Conservation (phyloP, 2,797 vertebrate species). For the Erethizon dorsatum region DNA sequence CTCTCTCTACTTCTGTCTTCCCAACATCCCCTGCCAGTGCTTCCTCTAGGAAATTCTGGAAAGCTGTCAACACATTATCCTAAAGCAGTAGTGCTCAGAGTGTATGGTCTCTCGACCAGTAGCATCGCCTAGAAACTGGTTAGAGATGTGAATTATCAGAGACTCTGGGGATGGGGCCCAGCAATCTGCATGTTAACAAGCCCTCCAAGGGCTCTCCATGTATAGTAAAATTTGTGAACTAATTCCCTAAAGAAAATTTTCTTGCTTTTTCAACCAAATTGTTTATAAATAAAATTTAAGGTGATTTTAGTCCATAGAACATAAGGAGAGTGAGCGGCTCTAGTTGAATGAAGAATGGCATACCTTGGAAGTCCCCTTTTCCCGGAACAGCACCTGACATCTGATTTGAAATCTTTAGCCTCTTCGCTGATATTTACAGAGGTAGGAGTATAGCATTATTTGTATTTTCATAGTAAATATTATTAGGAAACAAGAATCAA, state of each 20-base stretch:
- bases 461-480: constrained; percentile 41
- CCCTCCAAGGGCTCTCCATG: neutral
- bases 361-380: constrained; percentile 24
- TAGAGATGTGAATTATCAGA: constrained; percentile 39
- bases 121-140: constrained; percentile 42
- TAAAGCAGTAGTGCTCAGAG: constrained; percentile 40
- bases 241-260: constrained; percentile 49
- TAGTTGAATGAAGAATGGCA: constrained; percentile 1
- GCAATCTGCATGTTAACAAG: constrained; percentile 13
- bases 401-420: constrained; percentile 50
- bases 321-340: constrained; percentile 6
- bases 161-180: neutral
- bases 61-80: neutral
- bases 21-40: neutral
- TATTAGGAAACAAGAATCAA: constrained; percentile 55
- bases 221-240: neutral
- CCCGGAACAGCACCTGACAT: constrained; percentile 24
- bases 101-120: neutral
- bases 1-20: neutral
- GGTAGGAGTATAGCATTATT: neutral
- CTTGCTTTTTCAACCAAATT: constrained; percentile 27
- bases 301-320: constrained; percentile 23
- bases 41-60: constrained; percentile 49
- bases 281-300: constrained; percentile 60
- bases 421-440: constrained; percentile 60